These are phyloP conservation scores for Gortyna flavago DNA, from an alignment of 2,888 invertebrate genomes.

Conservation along the genomic window DNA sequence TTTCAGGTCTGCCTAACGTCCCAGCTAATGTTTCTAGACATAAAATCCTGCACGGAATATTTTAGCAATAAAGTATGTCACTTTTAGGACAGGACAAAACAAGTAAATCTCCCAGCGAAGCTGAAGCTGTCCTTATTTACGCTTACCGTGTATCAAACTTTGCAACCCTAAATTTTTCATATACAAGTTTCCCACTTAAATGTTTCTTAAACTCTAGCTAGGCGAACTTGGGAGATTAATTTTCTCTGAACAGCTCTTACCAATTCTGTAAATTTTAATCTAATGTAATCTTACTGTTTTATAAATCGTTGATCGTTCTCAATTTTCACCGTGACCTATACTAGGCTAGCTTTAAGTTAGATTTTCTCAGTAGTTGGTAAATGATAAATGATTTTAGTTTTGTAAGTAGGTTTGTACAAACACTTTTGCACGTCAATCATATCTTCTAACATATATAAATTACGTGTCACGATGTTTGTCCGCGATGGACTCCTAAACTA, in stretches of 20 bases:
- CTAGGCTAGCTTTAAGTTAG: neutral
- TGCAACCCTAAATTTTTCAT: constrained; percentile 41
- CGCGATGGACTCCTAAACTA: too few relatives aligned
- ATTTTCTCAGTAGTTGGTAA: neutral
- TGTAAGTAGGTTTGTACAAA: too few relatives aligned
- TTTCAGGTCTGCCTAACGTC: constrained; percentile 38
- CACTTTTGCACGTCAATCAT: too few relatives aligned
- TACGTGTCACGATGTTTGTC: too few relatives aligned
- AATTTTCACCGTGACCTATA: neutral
- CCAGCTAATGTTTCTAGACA: constrained; percentile 36
- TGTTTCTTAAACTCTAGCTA: constrained; percentile 29
- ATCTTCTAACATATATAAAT: too few relatives aligned
- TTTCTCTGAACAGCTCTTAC: constrained; percentile 51
- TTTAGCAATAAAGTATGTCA: constrained; percentile 36
- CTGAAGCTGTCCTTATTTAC: constrained; percentile 33
- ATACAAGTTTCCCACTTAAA: constrained; percentile 58
- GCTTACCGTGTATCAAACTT: constrained; percentile 56
- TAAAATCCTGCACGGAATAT: constrained; percentile 25
- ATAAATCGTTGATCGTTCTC: neutral
- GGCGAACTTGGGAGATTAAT: constrained; percentile 32
- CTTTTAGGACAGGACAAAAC: constrained; percentile 1
- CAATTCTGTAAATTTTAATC: constrained; percentile 23
- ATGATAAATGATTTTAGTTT: too few relatives aligned
- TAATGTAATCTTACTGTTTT: constrained; percentile 17
- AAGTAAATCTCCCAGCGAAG: constrained; percentile 15